Evolutionary conservation across 2,797 vertebrate genomes (phyloP).

Genomic region (Sebastes nivosus): DNA sequence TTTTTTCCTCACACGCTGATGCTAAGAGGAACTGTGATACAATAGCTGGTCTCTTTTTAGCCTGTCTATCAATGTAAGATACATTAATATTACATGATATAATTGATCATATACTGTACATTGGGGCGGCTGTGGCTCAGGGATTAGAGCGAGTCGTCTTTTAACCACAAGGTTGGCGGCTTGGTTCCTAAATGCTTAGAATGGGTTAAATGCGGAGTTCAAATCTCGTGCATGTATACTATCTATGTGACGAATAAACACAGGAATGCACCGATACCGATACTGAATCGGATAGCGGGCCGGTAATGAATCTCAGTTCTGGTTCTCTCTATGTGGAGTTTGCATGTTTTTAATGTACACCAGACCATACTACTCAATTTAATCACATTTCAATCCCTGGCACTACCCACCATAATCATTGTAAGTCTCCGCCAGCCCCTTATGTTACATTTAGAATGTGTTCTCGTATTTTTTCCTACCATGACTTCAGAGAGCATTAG

Average conservation of each 20-base stretch:
- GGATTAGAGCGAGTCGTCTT: background rate
- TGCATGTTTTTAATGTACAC: background rate
- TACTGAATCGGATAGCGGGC: too few species aligned
- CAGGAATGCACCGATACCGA: too few species aligned
- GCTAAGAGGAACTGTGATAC: slow-evolving; percentile 11
- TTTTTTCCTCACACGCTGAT: slow-evolving; percentile 13
- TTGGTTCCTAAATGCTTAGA: background rate
- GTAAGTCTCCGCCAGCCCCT: background rate
- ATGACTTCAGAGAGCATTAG: background rate
- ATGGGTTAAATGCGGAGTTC: too few species aligned
- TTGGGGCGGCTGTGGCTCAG: too few species aligned
- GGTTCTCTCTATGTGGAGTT: background rate
- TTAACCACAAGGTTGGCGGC: background rate
- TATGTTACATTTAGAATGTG: background rate
- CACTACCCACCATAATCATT: background rate
- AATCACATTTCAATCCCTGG: background rate
- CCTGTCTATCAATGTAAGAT: background rate
- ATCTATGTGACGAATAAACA: too few species aligned
- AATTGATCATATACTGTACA: background rate
- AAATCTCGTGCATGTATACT: too few species aligned
- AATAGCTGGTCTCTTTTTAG: slow-evolving; percentile 1
- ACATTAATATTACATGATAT: background rate
- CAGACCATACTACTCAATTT: background rate
- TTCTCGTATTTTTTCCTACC: background rate
- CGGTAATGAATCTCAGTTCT: background rate